phyloP scores from a whole-genome alignment of 2,113 vertebrate genomes.

The Xiphorhynchus elegans region DNA sequence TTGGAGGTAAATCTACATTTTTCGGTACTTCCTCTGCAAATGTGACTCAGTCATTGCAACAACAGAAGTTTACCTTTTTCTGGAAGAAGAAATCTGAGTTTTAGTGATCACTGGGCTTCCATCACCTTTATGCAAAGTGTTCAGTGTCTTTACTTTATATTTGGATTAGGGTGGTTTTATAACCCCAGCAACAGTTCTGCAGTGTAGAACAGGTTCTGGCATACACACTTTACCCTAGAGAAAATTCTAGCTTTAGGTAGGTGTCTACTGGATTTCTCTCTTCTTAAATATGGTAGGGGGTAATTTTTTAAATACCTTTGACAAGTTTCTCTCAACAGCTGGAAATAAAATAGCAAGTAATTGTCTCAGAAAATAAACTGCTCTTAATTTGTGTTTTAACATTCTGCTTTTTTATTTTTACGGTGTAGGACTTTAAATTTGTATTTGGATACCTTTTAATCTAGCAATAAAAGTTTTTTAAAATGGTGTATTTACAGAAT shows the following conservation, averaged over 20 bases:
- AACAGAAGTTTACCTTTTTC: neutral
- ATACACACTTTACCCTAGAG: slow-evolving; percentile 42
- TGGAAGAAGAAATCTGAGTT: neutral
- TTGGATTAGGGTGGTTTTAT: slow-evolving; percentile 35
- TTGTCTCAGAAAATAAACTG: neutral
- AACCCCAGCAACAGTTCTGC: slow-evolving; percentile 34
- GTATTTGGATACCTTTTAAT: neutral
- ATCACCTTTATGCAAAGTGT: neutral
- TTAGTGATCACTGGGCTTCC: neutral
- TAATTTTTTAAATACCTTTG: neutral
- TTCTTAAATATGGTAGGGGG: neutral
- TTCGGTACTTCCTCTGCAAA: neutral
- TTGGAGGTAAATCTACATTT: neutral
- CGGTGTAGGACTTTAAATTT: neutral
- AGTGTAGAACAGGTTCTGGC: slow-evolving; percentile 27
- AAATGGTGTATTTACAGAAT: neutral
- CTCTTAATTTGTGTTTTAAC: neutral
- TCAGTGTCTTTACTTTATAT: neutral
- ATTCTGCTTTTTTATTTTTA: neutral
- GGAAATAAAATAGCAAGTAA: neutral
- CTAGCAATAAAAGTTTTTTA: neutral
- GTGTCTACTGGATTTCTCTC: neutral
- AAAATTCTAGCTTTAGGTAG: slow-evolving; percentile 60
- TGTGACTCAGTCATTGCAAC: neutral
- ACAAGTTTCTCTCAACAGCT: neutral